Base-by-base conservation (phyloP, 2,113 vertebrate genomes). In the Gymnarchus niloticus region DNA sequence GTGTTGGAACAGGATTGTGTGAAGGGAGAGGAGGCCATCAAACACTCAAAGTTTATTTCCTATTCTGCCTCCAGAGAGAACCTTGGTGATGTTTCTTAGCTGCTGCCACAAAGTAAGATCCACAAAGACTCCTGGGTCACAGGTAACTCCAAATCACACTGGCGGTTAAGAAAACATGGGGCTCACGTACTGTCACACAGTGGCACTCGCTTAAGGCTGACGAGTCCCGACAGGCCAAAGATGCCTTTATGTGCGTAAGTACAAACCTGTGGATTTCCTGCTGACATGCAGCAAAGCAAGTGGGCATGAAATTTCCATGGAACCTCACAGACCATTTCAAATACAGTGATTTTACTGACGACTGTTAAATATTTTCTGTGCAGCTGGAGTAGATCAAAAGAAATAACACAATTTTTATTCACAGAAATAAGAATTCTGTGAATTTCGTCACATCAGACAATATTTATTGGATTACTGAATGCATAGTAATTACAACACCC, bases 231-330 rank as follows among this genome's bases (percentile, higher is more conserved):
- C 61, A 21, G 25, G 83, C 19, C 19, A 2, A 33, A 52, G 48
- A 41, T 8, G 37, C 4, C 17, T 21, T 56, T 77, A 76, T 25
- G 33, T 19, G 52, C 49, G 59, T 8, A 56, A 48, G 19, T 56
- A 9, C n/a, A n/a, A 10, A 57, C 19, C 28, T 28, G 28, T 19
- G 19, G 81, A 83, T 61, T 3, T 44, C 23, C 12, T 65, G 57
- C 65, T 56, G 37, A 85, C 33, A 9, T 54, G 84, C 84, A 76
- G 37, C 25, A 56, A 85, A 85, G 65, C 65, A 19, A 73, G 65
- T 33, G 41, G 33, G 65, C 52, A 21, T 23, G 6, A 6, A 46
- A 85, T 85, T 85, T 77, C 51, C 49, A 85, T 56, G 37, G 52
- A 37, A 54, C 25, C 65, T 49, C 49, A 14, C 54, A 57, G 83